Base-by-base conservation (phyloP, 1,140 invertebrate species). In the Cyrtorhinus lividipennis region DNA sequence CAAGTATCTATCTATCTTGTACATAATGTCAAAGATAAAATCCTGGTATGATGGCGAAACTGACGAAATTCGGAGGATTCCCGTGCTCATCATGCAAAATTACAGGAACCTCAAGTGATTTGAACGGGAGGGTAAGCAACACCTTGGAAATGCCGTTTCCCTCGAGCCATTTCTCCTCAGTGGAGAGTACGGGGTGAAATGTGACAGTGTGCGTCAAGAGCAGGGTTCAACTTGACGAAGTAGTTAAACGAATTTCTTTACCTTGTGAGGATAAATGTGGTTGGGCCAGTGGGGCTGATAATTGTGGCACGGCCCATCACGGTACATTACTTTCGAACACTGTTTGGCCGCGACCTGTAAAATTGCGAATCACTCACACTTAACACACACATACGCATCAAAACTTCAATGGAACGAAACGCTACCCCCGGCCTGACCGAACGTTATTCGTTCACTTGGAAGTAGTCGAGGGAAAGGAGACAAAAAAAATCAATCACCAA, bases 241-340 rank as follows among this genome's bases (percentile, higher is more conserved):
- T 15, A 15, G n/a, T n/a, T n/a, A n/a, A n/a, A n/a, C n/a, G n/a
- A n/a, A n/a, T n/a, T 58, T 58, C 10, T 58, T 58, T 64, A 68
- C 67, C 67, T 68, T 68, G 45, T 68, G 67, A 53, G 66, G 66
- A 59, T 68, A 68, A 48, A 64, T 65, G 25, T 68, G 67, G 38
- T 59, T 57, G 23, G 64, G 67, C 67, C 67, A 68, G 26, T 59
- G 61, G n/a, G 64, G 56, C 45, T 68, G 67, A 59, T 65, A 67
- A 61, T 62, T 66, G 59, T 63, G 61, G 25, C 38, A 61, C 45
- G 65, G 65, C 45, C 61, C 62, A 60, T 68, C 61, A 24, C 48
- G 61, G 61, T 56, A 62, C 61, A 62, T 62, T 25, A 30, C 59
- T 44, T 62, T 56, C 20, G 48, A 23, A 5, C n/a, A n/a, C n/a